Base-by-base conservation (phyloP, 2,113 vertebrate genomes). In the Pelmatolapia mariae region DNA sequence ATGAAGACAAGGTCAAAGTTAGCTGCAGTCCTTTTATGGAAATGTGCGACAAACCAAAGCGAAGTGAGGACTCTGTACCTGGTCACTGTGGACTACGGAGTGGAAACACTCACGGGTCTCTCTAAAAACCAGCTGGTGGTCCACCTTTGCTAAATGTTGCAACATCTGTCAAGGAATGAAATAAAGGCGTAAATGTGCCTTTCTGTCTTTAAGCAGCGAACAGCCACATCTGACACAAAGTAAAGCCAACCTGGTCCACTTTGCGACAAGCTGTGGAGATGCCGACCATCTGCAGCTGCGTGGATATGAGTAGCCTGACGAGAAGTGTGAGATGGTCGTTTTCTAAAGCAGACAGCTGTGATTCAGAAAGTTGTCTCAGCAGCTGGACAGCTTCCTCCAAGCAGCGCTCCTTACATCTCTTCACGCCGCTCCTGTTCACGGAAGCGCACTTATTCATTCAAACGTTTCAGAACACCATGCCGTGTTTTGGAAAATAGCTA, bases 211-310 rank as follows among this genome's bases (percentile, higher is more conserved):
- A 31, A 45, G 24, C 10, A 6, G 9, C 15, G 38, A 8, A 19
- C 8, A 52, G 11, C 10, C 33, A 38, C 33, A 52, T 5, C 4
- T 45, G 16, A 76, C 8, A 26, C 4, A 9, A 5, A 59, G 22
- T 10, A 2, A 13, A 29, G 5, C 87, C 88, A 54, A 98, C 98
- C 97, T 97, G 96, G 86, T 98, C 97, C 81, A 98, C 94, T 84
- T 97, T 98, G n/a, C 96, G 96, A 89, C 97, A 97, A 57, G 96
- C 95, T 56, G 95, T 95, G 89, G 97, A 97, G 93, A 95, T 96
- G 92, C 80, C 56, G 5, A 93, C 92, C 36, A 95, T 94, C 81
- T 97, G 96, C 88, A 97, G 86, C 89, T 98, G 98, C 86, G 97
- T 93, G 85, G 95, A 93, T 84, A 98, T 57, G n/a, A 98, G 54